Conservation (phyloP, 1,140 invertebrate species). For the Dendrolimus punctatus region DNA sequence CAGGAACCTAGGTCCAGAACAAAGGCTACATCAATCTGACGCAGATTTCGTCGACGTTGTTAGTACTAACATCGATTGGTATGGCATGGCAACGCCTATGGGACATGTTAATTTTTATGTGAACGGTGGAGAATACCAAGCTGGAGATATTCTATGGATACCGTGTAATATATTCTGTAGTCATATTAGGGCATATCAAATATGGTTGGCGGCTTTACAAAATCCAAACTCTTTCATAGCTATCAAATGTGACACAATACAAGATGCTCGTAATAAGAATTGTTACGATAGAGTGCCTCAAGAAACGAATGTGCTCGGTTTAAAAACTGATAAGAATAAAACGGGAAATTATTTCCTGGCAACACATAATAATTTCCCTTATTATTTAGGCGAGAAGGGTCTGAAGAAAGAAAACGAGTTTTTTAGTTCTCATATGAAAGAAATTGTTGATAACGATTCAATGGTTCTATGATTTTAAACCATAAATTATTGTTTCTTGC, state of each 20-base stretch:
- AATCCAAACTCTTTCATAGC: slow-evolving; percentile 40
- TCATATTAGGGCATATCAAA: slow-evolving; percentile 30
- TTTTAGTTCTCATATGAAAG: slow-evolving; percentile 7
- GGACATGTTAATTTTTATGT: slow-evolving; percentile 79
- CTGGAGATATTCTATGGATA: slow-evolving; percentile 58
- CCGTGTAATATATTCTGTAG: slow-evolving; percentile 40
- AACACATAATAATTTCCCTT: slow-evolving; percentile 35
- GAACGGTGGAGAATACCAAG: slow-evolving; percentile 80
- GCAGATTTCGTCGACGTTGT: slow-evolving; percentile 72
- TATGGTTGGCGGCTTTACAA: slow-evolving; percentile 36
- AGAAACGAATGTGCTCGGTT: slow-evolving; percentile 37
- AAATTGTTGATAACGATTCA: slow-evolving; percentile 5
- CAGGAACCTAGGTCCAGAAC: slow-evolving; percentile 35
- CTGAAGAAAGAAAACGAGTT: slow-evolving; percentile 34
- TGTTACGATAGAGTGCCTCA: slow-evolving; percentile 36
- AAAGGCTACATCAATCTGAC: slow-evolving; percentile 43
- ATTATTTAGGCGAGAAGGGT: slow-evolving; percentile 37
- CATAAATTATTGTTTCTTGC: background rate
- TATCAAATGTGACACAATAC: slow-evolving; percentile 45
- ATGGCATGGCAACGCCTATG: slow-evolving; percentile 75
- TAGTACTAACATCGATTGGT: slow-evolving; percentile 78
- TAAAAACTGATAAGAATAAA: slow-evolving; percentile 30
- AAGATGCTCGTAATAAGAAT: slow-evolving; percentile 36
- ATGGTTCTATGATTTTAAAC: slow-evolving; percentile 2
- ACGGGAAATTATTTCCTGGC: slow-evolving; percentile 45